A percentile compares a stretch with the other conserved stretches of the same genome.
Conservation (phyloP, 2,113 vertebrate genomes). For the Mastomys natalensis region DNA sequence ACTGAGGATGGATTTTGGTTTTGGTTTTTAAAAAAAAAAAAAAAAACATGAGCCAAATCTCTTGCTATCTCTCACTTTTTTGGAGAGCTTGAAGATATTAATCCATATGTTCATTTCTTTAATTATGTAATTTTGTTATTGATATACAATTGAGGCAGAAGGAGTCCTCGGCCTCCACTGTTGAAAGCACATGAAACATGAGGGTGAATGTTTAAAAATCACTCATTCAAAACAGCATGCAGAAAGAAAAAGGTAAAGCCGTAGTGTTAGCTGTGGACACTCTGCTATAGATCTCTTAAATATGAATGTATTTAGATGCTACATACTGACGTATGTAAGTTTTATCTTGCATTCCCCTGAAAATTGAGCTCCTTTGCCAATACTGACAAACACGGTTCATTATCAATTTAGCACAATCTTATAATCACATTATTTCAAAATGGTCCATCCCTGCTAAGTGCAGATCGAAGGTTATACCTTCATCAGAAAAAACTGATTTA, state of each 20-base stretch:
- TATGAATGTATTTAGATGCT: slow-evolving; percentile 47
- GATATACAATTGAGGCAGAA: slow-evolving; percentile 78
- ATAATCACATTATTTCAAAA: slow-evolving; percentile 46
- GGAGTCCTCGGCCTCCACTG: slow-evolving; percentile 86
- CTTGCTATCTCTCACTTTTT: slow-evolving; percentile 74
- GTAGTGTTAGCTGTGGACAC: slow-evolving; percentile 8
- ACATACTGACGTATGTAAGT: slow-evolving; percentile 25
- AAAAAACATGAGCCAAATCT: slow-evolving; percentile 79
- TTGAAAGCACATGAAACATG: slow-evolving; percentile 84
- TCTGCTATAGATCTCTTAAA: slow-evolving; percentile 69
- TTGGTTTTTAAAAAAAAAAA: not conserved
- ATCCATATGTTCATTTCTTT: slow-evolving; percentile 73
- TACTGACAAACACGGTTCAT: slow-evolving; percentile 61
- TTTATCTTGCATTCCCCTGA: slow-evolving; percentile 60
- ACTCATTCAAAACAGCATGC: slow-evolving; percentile 88
- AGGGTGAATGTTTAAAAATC: slow-evolving; percentile 80
- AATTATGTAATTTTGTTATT: slow-evolving; percentile 70
- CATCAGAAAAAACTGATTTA: slow-evolving; percentile 49
- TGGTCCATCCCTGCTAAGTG: slow-evolving; percentile 59
- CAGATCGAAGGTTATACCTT: slow-evolving; percentile 67
- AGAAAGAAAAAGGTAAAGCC: slow-evolving; percentile 75
- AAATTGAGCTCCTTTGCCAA: slow-evolving; percentile 70
- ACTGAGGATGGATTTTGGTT: slow-evolving; percentile 78
- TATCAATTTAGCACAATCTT: not conserved
- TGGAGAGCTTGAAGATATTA: slow-evolving; percentile 74